Conservation (phyloP, 2,797 vertebrate species). For the Enteromius viviparus region DNA sequence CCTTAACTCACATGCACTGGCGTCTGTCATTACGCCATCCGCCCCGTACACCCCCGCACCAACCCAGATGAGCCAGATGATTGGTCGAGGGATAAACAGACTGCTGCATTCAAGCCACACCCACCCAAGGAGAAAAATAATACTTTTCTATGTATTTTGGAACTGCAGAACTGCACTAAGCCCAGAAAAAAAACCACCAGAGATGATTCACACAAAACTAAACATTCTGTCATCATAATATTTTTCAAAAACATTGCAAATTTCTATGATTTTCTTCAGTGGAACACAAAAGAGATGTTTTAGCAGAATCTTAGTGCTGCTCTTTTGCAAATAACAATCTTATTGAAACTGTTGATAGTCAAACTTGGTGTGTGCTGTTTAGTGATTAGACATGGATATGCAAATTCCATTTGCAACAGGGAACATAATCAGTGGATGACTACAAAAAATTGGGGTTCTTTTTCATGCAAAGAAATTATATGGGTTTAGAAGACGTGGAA, state of each 20-base stretch:
- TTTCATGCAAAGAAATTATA: neutral
- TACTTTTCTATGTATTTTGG: neutral
- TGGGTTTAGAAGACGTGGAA: neutral
- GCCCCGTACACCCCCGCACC: neutral
- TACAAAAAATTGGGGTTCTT: no score
- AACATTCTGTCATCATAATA: neutral
- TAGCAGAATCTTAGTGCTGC: neutral
- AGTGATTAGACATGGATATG: neutral
- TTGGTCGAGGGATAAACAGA: slow-evolving; percentile 73
- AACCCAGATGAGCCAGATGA: slow-evolving; percentile 57
- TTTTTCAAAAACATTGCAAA: neutral
- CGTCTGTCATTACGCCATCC: slow-evolving; percentile 40
- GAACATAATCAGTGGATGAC: no score
- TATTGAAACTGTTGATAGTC: neutral
- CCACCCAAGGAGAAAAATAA: neutral
- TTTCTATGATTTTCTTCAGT: neutral
- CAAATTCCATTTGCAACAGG: neutral
- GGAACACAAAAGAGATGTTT: neutral
- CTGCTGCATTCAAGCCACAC: slow-evolving; percentile 18
- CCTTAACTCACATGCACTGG: slow-evolving; percentile 49
- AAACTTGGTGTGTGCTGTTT: neutral
- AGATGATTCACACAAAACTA: neutral
- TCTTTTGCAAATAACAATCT: neutral
- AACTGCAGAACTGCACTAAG: neutral
- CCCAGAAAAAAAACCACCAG: neutral